Percentiles rank a stretch among this genome's conserved stretches.
phyloP scores from a whole-genome alignment of 2,113 vertebrate species.

The Casuarius casuarius region DNA sequence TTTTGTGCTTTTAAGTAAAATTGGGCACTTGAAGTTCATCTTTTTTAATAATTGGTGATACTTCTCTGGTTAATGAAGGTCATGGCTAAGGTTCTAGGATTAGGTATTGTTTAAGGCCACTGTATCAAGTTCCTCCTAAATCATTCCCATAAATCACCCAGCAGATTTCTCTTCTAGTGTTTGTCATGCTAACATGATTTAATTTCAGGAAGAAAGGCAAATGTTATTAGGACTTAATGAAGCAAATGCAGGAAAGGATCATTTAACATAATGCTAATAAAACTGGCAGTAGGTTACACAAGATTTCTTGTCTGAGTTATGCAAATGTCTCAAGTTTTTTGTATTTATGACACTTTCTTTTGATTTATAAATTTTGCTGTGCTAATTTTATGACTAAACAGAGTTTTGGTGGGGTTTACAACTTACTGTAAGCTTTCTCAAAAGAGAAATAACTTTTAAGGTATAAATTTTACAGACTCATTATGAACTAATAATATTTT shows the following conservation, averaged over 20 bases:
- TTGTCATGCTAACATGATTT: slow-evolving; percentile 47
- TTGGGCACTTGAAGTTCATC: not conserved
- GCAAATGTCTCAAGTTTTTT: not conserved
- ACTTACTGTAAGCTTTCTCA: not conserved
- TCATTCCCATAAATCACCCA: slow-evolving; percentile 6
- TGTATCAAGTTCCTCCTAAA: not conserved
- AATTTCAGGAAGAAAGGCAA: slow-evolving; percentile 30
- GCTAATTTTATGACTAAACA: not conserved
- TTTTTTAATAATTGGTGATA: not conserved
- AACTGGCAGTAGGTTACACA: not conserved
- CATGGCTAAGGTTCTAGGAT: not conserved
- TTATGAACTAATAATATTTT: not conserved
- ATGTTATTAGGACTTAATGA: slow-evolving; percentile 40
- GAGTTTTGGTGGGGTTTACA: not conserved
- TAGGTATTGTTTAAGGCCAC: not conserved
- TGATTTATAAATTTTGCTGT: not conserved
- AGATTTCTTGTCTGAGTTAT: slow-evolving; percentile 1
- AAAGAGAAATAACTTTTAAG: not conserved
- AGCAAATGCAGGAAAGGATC: slow-evolving; percentile 8
- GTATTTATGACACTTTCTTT: not conserved
- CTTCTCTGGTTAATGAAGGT: not conserved
- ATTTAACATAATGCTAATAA: slow-evolving; percentile 11
- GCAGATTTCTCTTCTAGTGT: slow-evolving; percentile 2
- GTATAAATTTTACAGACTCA: not conserved
- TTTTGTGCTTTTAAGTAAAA: not conserved